Conservation (phyloP, 2,113 vertebrate species). For the Oncorhynchus masou region DNA sequence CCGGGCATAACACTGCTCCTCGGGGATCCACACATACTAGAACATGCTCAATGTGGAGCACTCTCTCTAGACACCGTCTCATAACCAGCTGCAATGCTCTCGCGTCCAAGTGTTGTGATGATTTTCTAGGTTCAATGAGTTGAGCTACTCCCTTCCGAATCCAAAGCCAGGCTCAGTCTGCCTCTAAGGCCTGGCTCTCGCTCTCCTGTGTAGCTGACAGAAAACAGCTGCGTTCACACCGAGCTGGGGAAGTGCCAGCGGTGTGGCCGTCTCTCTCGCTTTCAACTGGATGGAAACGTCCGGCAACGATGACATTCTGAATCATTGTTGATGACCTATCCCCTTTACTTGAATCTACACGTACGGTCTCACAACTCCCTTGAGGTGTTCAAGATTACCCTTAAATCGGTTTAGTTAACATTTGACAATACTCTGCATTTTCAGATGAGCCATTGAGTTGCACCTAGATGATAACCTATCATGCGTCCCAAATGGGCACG, state of each 20-base stretch:
- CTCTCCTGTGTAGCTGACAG: not conserved
- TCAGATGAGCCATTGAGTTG: not conserved
- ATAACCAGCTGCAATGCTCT: not conserved
- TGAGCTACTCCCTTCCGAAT: not conserved
- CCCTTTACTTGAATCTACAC: no score
- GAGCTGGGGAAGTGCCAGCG: not conserved
- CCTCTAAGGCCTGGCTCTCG: not conserved
- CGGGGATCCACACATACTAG: constrained; percentile 9
- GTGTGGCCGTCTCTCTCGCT: not conserved
- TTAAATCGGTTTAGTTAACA: no score
- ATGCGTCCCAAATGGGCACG: no score
- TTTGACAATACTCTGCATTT: rapidly evolving
- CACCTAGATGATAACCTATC: no score
- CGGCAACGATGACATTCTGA: not conserved
- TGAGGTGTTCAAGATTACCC: no score
- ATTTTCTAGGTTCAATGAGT: not conserved
- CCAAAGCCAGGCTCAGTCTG: not conserved
- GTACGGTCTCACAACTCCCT: no score
- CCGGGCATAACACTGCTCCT: constrained; percentile 6
- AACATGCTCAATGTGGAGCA: constrained; percentile 4
- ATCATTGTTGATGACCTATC: not conserved
- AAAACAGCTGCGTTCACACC: not conserved
- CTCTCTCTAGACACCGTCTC: not conserved
- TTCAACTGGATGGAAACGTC: not conserved
- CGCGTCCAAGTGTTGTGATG: not conserved